A percentile compares a stretch with the other conserved stretches of the same genome.
phyloP scores from a whole-genome alignment of 2,113 vertebrate species.

The Anser cygnoides region DNA sequence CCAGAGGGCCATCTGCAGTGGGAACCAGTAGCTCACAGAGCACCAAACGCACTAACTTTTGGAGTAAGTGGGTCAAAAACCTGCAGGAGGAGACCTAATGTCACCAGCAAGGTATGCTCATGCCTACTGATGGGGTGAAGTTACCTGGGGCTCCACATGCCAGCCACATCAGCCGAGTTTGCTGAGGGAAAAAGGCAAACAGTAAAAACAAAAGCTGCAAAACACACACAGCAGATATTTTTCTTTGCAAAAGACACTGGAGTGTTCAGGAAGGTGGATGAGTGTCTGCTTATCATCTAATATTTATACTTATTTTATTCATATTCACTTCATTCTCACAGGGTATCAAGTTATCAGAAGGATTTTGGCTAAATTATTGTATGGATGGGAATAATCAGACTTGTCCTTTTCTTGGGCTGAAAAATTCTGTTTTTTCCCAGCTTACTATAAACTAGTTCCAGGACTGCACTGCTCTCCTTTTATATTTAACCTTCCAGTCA shows the following conservation, averaged over 20 bases:
- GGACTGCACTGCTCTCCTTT: not conserved
- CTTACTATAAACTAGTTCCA: not conserved
- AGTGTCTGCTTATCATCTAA: not conserved
- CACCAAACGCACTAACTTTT: not conserved
- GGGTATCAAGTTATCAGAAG: not conserved
- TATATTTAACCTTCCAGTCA: not conserved
- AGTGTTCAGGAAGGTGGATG: not conserved
- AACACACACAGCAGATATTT: not conserved
- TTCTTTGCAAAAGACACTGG: not conserved
- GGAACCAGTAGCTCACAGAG: not conserved
- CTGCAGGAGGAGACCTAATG: not conserved
- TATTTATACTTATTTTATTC: slow-evolving; percentile 5
- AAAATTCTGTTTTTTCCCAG: not conserved
- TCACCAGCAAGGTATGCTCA: not conserved
- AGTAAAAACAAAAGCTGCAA: not conserved
- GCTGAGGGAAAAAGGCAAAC: not conserved
- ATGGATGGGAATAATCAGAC: not conserved
- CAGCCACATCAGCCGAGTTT: rapidly evolving
- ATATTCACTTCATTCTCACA: not conserved
- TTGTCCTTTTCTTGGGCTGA: not conserved
- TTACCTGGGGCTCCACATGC: not conserved
- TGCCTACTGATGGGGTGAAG: not conserved
- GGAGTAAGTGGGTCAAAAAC: not conserved
- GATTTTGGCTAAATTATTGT: not conserved
- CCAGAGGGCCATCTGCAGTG: not conserved